Conservation (phyloP, 2,797 vertebrate species). For the Danio aesculapii region DNA sequence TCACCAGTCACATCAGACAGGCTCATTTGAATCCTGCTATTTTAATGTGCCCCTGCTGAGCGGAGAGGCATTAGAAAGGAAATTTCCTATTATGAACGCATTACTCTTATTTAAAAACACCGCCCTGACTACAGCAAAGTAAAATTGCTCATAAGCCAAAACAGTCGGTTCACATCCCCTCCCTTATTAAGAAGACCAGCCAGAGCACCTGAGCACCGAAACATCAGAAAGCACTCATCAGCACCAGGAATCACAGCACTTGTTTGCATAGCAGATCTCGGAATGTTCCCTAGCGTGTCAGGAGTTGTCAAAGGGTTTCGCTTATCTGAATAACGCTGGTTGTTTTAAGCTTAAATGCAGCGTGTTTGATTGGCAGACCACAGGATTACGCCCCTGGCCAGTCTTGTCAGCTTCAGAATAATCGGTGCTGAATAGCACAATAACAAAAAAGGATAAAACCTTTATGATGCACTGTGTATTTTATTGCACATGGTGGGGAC, state of each 20-base stretch:
- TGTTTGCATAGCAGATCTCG: slow-evolving; percentile 52
- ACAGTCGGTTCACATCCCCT: slow-evolving; percentile 6
- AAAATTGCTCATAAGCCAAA: slow-evolving; percentile 32
- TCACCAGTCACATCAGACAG: slow-evolving; percentile 30
- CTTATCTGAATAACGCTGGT: slow-evolving; percentile 38
- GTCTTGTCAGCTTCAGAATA: slow-evolving; percentile 5
- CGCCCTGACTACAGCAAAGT: background rate
- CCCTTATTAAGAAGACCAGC: background rate
- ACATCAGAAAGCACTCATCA: slow-evolving; percentile 41
- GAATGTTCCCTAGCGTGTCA: slow-evolving; percentile 45
- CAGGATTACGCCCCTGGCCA: slow-evolving; percentile 14
- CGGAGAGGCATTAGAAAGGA: slow-evolving; percentile 33
- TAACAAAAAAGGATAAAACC: slow-evolving; percentile 28
- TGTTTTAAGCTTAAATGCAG: slow-evolving; percentile 19
- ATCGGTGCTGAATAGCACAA: slow-evolving; percentile 28
- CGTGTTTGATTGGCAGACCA: slow-evolving; percentile 9
- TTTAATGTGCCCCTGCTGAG: slow-evolving; percentile 34
- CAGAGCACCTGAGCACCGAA: slow-evolving; percentile 20
- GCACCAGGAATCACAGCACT: slow-evolving; percentile 43
- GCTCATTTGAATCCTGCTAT: slow-evolving; percentile 36
- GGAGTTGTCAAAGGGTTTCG: slow-evolving; percentile 45
- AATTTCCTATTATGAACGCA: slow-evolving; percentile 25
- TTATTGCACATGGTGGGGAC: slow-evolving; percentile 9
- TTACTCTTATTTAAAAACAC: slow-evolving; percentile 25
- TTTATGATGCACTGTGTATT: slow-evolving; percentile 7